Conservation (phyloP, 1,140 invertebrate genomes). For the Magallana angulata region DNA sequence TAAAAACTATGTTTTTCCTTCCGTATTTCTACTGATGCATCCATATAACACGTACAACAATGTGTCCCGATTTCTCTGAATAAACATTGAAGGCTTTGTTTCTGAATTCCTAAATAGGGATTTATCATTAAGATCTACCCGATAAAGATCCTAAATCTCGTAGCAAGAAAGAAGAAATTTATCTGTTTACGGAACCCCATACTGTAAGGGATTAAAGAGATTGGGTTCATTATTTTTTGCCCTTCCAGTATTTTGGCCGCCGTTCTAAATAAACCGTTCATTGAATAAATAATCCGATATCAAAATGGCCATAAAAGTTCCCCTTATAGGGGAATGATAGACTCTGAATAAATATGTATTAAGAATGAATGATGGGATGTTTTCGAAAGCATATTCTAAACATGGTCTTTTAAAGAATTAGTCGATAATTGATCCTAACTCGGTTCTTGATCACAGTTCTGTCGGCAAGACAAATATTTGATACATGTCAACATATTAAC, state of each 20-base stretch:
- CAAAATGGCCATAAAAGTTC: neutral
- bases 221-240: neutral
- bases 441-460: neutral
- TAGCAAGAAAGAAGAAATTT: neutral
- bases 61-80: too few relatives aligned
- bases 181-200: conserved; percentile 1
- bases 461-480: conserved; percentile 14
- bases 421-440: neutral
- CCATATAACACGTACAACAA: too few relatives aligned
- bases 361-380: neutral
- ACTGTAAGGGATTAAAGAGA: neutral
- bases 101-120: too few relatives aligned
- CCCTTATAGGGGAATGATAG: neutral
- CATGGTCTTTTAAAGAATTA: neutral
- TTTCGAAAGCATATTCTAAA: neutral
- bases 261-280: neutral
- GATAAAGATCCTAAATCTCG: neutral
- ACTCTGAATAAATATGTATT: neutral
- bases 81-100: too few relatives aligned
- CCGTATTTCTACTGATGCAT: too few relatives aligned
- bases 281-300: conserved; percentile 20
- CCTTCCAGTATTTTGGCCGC: neutral
- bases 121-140: too few relatives aligned
- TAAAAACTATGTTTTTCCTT: too few relatives aligned
- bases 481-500: neutral